phyloP scores from a whole-genome alignment of 2,113 vertebrate species.

The Chascanopsetta lugubris region DNA sequence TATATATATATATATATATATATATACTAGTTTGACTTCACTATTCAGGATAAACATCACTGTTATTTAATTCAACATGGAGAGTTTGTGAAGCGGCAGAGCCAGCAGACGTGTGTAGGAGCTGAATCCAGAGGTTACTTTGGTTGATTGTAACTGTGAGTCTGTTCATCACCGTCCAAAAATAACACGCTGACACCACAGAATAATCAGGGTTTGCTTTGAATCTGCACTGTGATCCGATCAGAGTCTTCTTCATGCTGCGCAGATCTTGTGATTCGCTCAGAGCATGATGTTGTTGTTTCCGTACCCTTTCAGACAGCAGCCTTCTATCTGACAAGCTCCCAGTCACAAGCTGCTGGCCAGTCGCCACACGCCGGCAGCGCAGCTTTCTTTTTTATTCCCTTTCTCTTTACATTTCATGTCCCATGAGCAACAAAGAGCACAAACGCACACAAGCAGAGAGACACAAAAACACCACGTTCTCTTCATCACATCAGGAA shows the following conservation, averaged over 20 bases:
- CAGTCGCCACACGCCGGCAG: constrained; percentile 72
- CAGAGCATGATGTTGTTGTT: constrained; percentile 74
- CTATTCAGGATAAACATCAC: too few relatives aligned
- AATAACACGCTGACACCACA: constrained; percentile 27
- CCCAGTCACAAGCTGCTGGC: constrained; percentile 80
- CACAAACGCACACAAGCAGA: neutral
- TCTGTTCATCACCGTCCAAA: constrained; percentile 44
- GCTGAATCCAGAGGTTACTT: neutral
- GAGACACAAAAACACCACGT: neutral
- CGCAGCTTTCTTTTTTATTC: constrained; percentile 49
- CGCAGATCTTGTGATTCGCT: constrained; percentile 82
- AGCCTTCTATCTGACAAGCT: constrained; percentile 69
- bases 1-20: too few relatives aligned
- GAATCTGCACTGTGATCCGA: constrained; percentile 20
- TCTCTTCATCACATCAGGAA: constrained; percentile 4
- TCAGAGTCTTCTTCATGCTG: constrained; percentile 38
- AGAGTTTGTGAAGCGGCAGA: too few relatives aligned
- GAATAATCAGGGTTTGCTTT: constrained; percentile 32
- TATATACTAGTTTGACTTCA: too few relatives aligned
- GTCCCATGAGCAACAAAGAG: constrained; percentile 55
- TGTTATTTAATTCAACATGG: too few relatives aligned
- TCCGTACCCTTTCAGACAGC: constrained; percentile 80
- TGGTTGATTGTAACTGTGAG: constrained; percentile 7
- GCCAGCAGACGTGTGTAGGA: too few relatives aligned
- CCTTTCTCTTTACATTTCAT: constrained; percentile 44